Evolutionary conservation across 2,113 vertebrate species (phyloP), one percentile per base, ranked within the genome.

Genomic region (Labeo rohita): DNA sequence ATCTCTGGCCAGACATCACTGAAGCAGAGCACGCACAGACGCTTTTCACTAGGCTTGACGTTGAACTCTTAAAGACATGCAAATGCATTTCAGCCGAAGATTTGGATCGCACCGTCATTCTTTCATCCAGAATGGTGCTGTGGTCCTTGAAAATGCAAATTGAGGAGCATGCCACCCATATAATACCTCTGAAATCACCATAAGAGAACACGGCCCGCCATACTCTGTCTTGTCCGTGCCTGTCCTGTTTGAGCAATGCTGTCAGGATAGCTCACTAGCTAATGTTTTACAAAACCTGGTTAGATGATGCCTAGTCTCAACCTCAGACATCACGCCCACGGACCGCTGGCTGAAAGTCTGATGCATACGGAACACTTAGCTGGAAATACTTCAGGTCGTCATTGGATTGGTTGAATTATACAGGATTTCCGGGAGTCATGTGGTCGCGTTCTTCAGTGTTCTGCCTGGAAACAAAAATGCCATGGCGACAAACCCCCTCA

Each of bases 1-100:
- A 88, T 88, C 65, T 68, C 66, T 18, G 80, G 74, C 65, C 84
- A 79, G 80, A 47, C 84, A 83, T 78, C 80, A 45, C 59, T 81
- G 50, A 23, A 59, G 68, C 61, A 8, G 21, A 56, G 80, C 59
- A 83, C 11, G 47, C 59, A 70, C 82, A 43, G 68, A 59, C 52
- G 6, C 74, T 85, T 54, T 79, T 81, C 61, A 77, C 59, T 77
- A 2, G 8, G 52, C 84, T 86, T 72, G 39, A 70, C 49, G 74
- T 65, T 68, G 83, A 56, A 45, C 43, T 45, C 49, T 70, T 78
- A 54, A 77, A 85, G 73, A 50, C 72, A 83, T 85, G 84, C 61
- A 83, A 88, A 85, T 72, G 79, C 36, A 34, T 36, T 59, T 75
- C 77, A 68, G 70, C 23, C 50, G 10, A 34, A 74, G 28, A 49